Evolutionary conservation across 1,140 invertebrate species (phyloP).

Genomic region (Marisa cornuarietis): DNA sequence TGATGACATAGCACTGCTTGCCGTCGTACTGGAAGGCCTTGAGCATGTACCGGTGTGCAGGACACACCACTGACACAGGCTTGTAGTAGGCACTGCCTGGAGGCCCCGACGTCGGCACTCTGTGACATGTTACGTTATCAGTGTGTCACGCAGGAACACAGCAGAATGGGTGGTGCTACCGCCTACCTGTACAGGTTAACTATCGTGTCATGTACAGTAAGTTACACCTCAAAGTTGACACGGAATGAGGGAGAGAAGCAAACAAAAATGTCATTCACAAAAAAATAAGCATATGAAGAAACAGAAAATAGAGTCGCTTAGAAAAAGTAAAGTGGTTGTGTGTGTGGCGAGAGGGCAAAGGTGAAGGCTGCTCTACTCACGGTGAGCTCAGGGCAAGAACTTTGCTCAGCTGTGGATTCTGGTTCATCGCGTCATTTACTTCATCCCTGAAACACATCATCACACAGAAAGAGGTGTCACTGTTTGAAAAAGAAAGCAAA

Average conservation of each 20-base stretch:
- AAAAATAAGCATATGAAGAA: not conserved
- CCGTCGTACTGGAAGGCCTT: constrained; percentile 11
- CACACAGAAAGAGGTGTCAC: too few species aligned
- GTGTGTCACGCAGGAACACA: not conserved
- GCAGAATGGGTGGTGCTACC: not conserved
- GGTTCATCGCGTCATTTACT: constrained; percentile 2
- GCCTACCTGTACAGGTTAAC: too few species aligned
- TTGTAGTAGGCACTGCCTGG: not conserved
- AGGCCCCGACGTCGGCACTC: constrained; percentile 14
- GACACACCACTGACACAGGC: constrained; percentile 20
- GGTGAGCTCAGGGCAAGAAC: constrained; percentile 23
- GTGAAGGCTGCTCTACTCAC: not conserved
- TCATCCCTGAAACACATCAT: constrained; percentile 9
- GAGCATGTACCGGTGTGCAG: constrained; percentile 11
- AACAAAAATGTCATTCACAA: not conserved
- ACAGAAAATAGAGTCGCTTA: too few species aligned
- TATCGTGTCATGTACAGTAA: not conserved
- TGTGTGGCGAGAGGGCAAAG: not conserved
- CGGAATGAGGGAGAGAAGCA: too few species aligned
- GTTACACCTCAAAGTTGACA: too few species aligned
- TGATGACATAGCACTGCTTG: constrained; percentile 27
- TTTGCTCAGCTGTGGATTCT: constrained; percentile 4
- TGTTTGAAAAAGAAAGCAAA: too few species aligned
- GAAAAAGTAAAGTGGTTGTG: not conserved
- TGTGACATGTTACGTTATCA: not conserved